Base-by-base conservation (phyloP, 2,797 vertebrate genomes). In the Botia kubotai region DNA sequence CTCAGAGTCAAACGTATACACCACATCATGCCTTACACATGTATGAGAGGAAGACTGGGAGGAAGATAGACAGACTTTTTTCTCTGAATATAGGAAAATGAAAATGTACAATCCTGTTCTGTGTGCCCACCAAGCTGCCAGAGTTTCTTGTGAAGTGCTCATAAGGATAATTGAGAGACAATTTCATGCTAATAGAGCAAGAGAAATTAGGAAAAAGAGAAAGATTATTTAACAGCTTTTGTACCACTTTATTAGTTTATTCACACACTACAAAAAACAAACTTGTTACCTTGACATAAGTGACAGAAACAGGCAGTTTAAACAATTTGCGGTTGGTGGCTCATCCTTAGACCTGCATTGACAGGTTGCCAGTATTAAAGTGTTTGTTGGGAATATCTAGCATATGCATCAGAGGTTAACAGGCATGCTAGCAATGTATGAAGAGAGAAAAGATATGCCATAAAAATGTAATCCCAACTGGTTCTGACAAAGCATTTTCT, bases 1-100 rank as follows among this genome's bases (percentile, higher is more conserved):
- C 39, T 60, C 33, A 33, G 33, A 68, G 26, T 77, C 53, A 76
- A 75, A 72, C 26, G 46, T 52, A 46, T 46, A 11, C 53, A 67
- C 17, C 33, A 23, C 21, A 12, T 72, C 60, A 73, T 16, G 50
- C 29, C 6, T 66, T 57, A 57, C 58, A 46, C 26, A 53, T 53
- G n/a, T 14, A 16, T 53, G 52, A 70, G 71, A 72, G 58, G 11
- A 16, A 53, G 46, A 26, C 23, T 36, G 19, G 69, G 26, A 33
- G 52, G 58, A 68, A 48, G 71, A 55, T 3, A 50, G n/a, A 39
- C 4, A 66, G 21, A 12, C 0, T 50, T 52, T 33, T 10, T 53
- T 53, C 4, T 1, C 6, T 21, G 6, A 48, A 57, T 26, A 77
- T 55, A 39, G 10, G 1, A 81, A 63, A 68, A 68, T 65, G 87